Evolutionary conservation across 2,888 invertebrate species (phyloP).

Genomic region (Drosophila mayaguana): DNA sequence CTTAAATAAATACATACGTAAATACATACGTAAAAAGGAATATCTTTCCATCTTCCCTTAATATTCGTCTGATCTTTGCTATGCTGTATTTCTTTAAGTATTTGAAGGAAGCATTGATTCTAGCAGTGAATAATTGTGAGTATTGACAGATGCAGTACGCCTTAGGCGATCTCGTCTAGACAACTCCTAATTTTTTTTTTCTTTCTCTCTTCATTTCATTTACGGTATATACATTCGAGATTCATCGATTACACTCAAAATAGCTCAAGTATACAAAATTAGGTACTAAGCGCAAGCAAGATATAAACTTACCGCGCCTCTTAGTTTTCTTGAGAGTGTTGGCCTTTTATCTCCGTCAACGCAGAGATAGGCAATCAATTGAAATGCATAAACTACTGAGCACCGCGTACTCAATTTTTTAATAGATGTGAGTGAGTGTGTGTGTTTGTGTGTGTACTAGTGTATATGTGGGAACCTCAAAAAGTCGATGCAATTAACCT

Average conservation of each 20-base stretch:
- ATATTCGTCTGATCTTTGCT: no score
- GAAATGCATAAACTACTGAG: constrained; percentile 29
- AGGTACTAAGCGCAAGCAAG: constrained; percentile 7
- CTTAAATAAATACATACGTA: no score
- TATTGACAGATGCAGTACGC: background rate
- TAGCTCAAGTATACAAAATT: constrained; percentile 30
- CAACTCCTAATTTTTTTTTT: background rate
- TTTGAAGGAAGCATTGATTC: background rate
- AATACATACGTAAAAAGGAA: no score
- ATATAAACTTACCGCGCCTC: constrained; percentile 23
- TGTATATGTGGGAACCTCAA: constrained; percentile 17
- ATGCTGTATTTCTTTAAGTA: no score
- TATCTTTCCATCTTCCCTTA: no score
- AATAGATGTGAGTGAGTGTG: background rate
- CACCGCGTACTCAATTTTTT: constrained; percentile 9
- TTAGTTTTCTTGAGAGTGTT: constrained; percentile 2
- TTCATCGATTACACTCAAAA: constrained; percentile 56
- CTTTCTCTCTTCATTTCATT: background rate
- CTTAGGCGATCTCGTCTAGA: background rate
- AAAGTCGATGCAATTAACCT: constrained; percentile 62
- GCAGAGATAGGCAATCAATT: constrained; percentile 45
- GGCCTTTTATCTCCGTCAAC: constrained; percentile 28
- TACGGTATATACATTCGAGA: constrained; percentile 15
- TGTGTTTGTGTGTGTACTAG: background rate
- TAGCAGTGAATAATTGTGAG: background rate